These are phyloP conservation scores for Albula glossodonta DNA, from an alignment of 2,113 vertebrate species.

Conservation along the genomic window DNA sequence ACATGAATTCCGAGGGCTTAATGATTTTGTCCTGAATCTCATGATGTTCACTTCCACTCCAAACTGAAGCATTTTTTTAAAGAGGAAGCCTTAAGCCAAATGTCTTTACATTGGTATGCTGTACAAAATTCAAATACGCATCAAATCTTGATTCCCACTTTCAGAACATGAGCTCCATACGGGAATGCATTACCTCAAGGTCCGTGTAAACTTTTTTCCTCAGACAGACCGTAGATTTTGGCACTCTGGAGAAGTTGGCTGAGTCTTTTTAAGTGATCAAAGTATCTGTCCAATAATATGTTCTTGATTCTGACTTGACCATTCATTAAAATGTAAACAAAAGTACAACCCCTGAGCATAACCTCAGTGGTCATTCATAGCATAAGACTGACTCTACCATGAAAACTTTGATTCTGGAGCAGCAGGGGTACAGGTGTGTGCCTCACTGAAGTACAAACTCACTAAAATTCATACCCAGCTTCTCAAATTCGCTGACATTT, in stretches of 20 bases:
- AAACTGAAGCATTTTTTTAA: neutral
- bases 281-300: neutral
- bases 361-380: too few relatives aligned
- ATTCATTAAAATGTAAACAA: too few relatives aligned
- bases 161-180: neutral
- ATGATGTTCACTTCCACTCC: constrained; percentile 52
- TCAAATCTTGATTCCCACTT: neutral
- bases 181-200: neutral
- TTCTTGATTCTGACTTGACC: neutral
- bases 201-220: neutral
- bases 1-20: constrained; percentile 69
- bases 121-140: neutral
- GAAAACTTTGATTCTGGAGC: too few relatives aligned
- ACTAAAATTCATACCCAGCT: too few relatives aligned
- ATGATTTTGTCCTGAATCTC: constrained; percentile 72
- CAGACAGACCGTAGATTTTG: neutral
- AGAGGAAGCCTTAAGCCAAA: neutral
- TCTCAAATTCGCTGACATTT: neutral
- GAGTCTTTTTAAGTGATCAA: neutral
- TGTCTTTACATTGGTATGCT: neutral
- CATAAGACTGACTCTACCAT: too few relatives aligned
- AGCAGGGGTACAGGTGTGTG: too few relatives aligned
- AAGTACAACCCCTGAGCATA: too few relatives aligned
- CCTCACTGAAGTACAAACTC: too few relatives aligned
- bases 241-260: neutral